Percentiles rank a stretch among this genome's conserved stretches.
Evolutionary conservation across 2,113 vertebrate genomes (phyloP).

Genomic region (human): DNA sequence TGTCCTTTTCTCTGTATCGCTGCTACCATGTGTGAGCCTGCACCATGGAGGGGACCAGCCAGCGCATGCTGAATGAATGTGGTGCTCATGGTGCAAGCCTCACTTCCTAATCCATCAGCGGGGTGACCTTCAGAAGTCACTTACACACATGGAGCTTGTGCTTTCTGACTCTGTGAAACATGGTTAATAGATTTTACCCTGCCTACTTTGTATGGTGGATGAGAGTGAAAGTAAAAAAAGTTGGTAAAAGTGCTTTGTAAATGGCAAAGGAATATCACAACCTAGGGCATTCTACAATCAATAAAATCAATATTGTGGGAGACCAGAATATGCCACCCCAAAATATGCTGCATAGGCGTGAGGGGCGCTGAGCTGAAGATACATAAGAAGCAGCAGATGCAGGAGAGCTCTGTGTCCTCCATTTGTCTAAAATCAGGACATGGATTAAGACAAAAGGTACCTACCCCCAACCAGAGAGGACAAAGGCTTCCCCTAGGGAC

Average conservation of each 20-base stretch:
- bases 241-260: neutral
- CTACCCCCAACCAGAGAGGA: neutral
- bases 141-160: rapidly evolving
- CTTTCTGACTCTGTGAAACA: neutral
- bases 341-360: neutral
- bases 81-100: rapidly evolving
- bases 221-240: neutral
- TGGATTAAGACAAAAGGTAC: neutral
- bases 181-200: too few species aligned
- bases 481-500: neutral
- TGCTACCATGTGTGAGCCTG: rapidly evolving
- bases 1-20: rapidly evolving
- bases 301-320: neutral
- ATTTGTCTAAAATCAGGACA: neutral
- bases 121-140: neutral
- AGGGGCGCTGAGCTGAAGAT: neutral
- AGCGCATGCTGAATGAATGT: rapidly evolving
- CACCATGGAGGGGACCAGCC: rapidly evolving
- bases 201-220: neutral
- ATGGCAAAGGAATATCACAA: neutral
- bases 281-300: rapidly evolving
- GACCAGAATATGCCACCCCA: neutral
- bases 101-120: rapidly evolving
- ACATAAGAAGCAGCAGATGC: rapidly evolving
- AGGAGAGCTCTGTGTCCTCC: neutral